These are phyloP conservation scores for Micrasema longulum DNA, from an alignment of 1,140 invertebrate genomes.

Conservation along the genomic window DNA sequence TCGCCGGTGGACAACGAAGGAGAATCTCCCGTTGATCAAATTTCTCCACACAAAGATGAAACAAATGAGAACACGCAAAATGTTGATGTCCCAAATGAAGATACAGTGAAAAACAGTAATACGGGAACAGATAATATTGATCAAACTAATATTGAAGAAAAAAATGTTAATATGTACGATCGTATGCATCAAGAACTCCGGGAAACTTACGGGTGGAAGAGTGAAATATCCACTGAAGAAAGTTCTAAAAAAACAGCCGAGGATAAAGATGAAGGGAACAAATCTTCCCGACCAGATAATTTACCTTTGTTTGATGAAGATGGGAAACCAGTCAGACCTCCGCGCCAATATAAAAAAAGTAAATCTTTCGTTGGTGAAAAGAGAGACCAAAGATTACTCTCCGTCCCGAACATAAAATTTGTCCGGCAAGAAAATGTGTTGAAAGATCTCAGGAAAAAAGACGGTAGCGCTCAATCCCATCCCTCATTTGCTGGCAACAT, in stretches of 20 bases:
- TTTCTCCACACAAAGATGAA: slow-evolving; percentile 30
- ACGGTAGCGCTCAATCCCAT: slow-evolving; percentile 57
- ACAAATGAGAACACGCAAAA: slow-evolving; percentile 19
- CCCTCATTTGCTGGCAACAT: slow-evolving; percentile 77
- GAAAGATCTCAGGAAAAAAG: slow-evolving; percentile 63
- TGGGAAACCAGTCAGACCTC: slow-evolving; percentile 71
- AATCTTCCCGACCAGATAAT: slow-evolving; percentile 70
- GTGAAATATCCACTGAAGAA: slow-evolving; percentile 52
- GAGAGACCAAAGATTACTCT: slow-evolving; percentile 77
- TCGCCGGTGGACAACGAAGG: slow-evolving; percentile 59
- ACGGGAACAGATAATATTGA: slow-evolving; percentile 6
- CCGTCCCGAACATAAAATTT: slow-evolving; percentile 82
- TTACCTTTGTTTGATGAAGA: slow-evolving; percentile 74
- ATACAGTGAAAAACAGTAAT: neutral
- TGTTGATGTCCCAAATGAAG: slow-evolving; percentile 7
- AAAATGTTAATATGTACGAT: slow-evolving; percentile 59
- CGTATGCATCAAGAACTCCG: slow-evolving; percentile 63
- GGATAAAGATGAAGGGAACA: slow-evolving; percentile 59
- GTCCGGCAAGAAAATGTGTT: slow-evolving; percentile 63
- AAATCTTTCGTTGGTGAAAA: slow-evolving; percentile 63
- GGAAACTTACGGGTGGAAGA: slow-evolving; percentile 59
- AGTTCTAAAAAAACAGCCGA: slow-evolving; percentile 55
- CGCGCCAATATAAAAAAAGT: slow-evolving; percentile 71
- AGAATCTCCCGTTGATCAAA: slow-evolving; percentile 10
- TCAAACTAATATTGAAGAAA: slow-evolving; percentile 6